These are phyloP conservation scores for Listronotus bonariensis DNA, from an alignment of 1,140 invertebrate species.

Conservation along the genomic window DNA sequence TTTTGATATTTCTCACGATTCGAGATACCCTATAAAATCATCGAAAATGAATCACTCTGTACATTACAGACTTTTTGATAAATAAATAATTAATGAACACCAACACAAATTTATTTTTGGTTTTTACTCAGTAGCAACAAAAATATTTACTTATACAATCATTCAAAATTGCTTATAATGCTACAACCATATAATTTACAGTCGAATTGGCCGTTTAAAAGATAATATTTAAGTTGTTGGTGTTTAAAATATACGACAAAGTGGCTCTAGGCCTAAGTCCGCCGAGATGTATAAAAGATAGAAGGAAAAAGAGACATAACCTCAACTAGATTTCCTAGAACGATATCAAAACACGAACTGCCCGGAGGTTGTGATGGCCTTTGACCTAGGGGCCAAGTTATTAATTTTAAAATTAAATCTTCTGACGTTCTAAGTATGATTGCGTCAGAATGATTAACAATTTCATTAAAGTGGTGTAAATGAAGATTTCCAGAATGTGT, in stretches of 20 bases:
- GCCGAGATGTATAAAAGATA: constrained; percentile 22
- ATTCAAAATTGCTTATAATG: constrained; percentile 12
- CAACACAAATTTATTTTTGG: neutral
- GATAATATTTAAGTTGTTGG: constrained; percentile 27
- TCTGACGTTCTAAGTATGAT: no score
- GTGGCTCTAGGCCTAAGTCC: constrained; percentile 2
- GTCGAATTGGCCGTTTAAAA: constrained; percentile 15
- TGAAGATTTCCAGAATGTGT: no score
- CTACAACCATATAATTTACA: constrained; percentile 20
- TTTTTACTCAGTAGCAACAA: constrained; percentile 17
- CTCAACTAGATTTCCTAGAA: constrained; percentile 28
- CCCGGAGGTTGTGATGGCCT: no score
- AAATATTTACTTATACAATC: neutral
- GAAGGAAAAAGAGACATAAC: constrained; percentile 22
- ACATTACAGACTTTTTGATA: no score
- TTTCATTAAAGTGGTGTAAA: no score
- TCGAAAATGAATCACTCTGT: no score
- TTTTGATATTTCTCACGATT: no score
- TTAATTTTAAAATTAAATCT: no score
- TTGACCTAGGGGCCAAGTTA: no score
- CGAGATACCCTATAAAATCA: no score
- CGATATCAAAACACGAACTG: constrained; percentile 14
- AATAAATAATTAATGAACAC: no score
- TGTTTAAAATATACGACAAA: constrained; percentile 21
- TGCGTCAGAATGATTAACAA: no score